Base-by-base conservation (phyloP, 2,797 vertebrate species). In the Rhyacichthys aspro region DNA sequence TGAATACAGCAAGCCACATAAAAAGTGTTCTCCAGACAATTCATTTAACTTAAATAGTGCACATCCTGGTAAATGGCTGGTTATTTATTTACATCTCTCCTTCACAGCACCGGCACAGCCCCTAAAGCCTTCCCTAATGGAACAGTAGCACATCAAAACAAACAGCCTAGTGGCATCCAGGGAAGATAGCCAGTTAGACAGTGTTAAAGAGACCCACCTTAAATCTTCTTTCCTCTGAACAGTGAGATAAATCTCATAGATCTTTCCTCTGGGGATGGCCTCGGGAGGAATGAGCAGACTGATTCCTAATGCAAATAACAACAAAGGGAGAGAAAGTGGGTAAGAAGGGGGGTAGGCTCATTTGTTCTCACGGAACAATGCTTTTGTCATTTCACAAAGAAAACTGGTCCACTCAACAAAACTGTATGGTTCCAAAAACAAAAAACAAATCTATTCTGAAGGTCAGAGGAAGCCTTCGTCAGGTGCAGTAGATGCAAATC, bases 221-320 rank as follows among this genome's bases (percentile, higher is more conserved):
- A 98, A 94, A 76, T 98, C 96, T 86, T 99, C 96, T 53, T 96
- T 96, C 89, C 95, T 95, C 91, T 99, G 97, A 86, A 96, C 92
- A 2, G 96, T 97, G 88, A 99, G 94, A 90, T 99, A 98, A 86
- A 98, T 93, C 93, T 98, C 97, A 23, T 99, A 98, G 93, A 99
- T 98, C 93, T 99, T 99, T 56, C 97, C 97, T 72, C 97, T 93
- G 18, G 97, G 97, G 88, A 99, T 99, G 89, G 97, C 96, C 53
- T 99, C 97, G 0, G 97, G 97, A 76, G 97, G 97, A 83, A 98
- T 98, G 81, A 99, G 97, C 87, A 99, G 91, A 79, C 97, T 98
- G 92, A 98, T 94, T 88, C 96, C 96, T 98, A 87, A 89, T 89
- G 90, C 86, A 91, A 91, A 91, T 86, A 88, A 85, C 79, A 86